Base-by-base conservation (phyloP, 2,888 invertebrate genomes). In the Napeogenes sylphis region DNA sequence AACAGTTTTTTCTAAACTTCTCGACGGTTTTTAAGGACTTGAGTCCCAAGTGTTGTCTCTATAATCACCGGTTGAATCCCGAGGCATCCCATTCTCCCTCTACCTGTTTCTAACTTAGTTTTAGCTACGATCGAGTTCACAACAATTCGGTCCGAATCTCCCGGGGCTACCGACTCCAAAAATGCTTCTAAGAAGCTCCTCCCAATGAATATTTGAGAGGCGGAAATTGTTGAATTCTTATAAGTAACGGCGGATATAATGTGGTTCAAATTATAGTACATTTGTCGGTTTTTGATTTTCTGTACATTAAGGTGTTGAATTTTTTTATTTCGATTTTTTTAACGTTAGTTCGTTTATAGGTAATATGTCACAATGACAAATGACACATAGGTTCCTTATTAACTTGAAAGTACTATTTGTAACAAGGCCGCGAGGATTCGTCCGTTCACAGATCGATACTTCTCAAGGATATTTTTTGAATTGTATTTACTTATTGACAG, bases 171-270 rank as follows among this genome's bases (percentile, higher is more conserved):
- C 61, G 55, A 56, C 68, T 68, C 60, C 54, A 64, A 51, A 66
- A 68, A 63, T 66, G 66, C 65, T 70, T 70, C 71, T 63, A 58
- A 64, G 70, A 69, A 69, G 63, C 54, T 55, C 59, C 65, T 61
- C 65, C 65, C 65, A 51, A 63, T 71, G 68, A 70, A 71, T 71
- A 70, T 70, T 71, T 64, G 64, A 70, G 63, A 51, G 46, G 68
- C 65, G 69, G 67, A 71, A 69, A 71, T 71, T 71, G 68, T 67
- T 59, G 58, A 68, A 66, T 61, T 70, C 68, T 65, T 55, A 33
- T 30, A 21, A 42, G 53, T 55, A n/a, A 56, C 8, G 21, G 21
- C 32, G 30, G 14, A 33, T 57, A 21, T n/a, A 45, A 8, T 47
- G 2, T 47, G 35, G 4, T 55, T 51, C 14, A 42, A 42, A 42